Percentiles rank a stretch among this genome's conserved stretches.
Conservation (phyloP, 2,113 vertebrate genomes). For the Bombycilla garrulus region DNA sequence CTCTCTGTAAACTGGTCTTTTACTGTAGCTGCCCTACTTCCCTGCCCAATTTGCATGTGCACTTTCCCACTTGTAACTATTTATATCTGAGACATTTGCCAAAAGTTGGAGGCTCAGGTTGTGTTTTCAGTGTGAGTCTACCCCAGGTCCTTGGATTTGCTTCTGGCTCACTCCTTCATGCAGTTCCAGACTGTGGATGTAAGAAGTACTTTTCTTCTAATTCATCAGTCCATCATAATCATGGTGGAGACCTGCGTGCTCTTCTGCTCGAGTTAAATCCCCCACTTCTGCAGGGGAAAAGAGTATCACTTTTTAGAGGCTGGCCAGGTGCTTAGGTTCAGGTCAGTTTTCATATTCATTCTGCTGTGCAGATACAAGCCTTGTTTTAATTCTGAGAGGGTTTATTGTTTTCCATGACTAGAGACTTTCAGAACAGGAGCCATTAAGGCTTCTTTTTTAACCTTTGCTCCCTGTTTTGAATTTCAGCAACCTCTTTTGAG, state of each 20-base stretch:
- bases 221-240: accelerated
- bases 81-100: not conserved
- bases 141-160: not conserved
- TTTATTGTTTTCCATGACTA: not conserved
- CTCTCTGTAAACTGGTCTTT: not conserved
- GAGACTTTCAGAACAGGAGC: not conserved
- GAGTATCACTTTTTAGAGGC: not conserved
- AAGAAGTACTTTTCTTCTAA: not conserved
- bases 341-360: not conserved
- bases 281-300: not conserved
- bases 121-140: not conserved
- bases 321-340: not conserved
- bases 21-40: not conserved
- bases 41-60: not conserved
- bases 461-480: not conserved
- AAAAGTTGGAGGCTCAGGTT: not conserved
- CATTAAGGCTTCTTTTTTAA: not conserved
- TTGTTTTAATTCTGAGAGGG: not conserved
- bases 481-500: not conserved
- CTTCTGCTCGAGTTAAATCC: not conserved
- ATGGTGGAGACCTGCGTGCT: not conserved
- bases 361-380: not conserved
- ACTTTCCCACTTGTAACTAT: not conserved
- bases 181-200: not conserved
- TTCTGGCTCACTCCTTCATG: not conserved